Base-by-base conservation (phyloP, 1,140 invertebrate species). In the Apis dorsata region DNA sequence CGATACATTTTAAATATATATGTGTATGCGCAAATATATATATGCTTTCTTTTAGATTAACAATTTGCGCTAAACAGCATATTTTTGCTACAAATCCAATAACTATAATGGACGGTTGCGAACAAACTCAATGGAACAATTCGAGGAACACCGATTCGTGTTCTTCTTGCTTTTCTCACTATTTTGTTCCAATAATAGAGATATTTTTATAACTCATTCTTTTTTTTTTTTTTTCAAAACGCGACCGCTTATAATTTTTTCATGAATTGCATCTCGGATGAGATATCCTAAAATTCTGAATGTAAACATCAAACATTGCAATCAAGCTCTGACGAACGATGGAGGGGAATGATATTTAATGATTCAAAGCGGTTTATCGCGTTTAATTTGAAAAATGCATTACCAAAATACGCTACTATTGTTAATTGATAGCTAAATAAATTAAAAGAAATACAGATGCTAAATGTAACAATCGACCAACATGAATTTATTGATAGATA, bases 61-160 rank as follows among this genome's bases (percentile, higher is more conserved):
- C 80, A 85, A 88, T 34, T 78, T 83, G 80, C 86, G 80, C 66
- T 88, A 88, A 89, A 90, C 60, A 84, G 85, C 84, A 79, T 85
- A 84, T 83, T 78, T 62, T 73, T 79, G 84, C 85, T 85, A 90
- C 76, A 87, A 89, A 91, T 86, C 88, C 86, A 91, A 91, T 87
- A 90, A 92, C 89, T 74, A 63, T 80, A 88, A 82, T 82, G 80
- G 80, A 82, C 80, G 80, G 80, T 82, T 82, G 74, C 62, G 73
- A 82, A 82, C 73, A 82, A 82, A 82, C 74, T 77, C 17, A 82
- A 82, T 77, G 63, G 72, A 81, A 76, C 73, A 65, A 81, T 53
- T 77, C 80, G 49, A 77, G 80, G 74, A 82, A 82, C 80, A 77
- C 69, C 49, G 55, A 28, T 55, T 77, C 55, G 65, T 60, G 65